Percentiles rank a stretch among this genome's conserved stretches.
Evolutionary conservation across 2,113 vertebrate genomes (phyloP).

Genomic region (Numida meleagris): DNA sequence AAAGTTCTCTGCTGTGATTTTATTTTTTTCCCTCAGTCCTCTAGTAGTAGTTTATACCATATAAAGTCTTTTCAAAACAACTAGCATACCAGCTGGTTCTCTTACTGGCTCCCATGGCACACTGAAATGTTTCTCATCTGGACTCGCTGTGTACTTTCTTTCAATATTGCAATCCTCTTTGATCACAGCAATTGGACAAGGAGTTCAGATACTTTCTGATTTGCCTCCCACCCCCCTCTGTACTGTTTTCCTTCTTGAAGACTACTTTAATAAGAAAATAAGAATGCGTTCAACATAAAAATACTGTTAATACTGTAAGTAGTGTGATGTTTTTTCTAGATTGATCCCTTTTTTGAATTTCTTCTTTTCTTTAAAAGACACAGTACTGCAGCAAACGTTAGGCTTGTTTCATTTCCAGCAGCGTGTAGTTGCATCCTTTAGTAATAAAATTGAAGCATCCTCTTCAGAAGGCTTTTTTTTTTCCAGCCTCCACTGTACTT

Average conservation of each 20-base stretch:
- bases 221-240: not conserved
- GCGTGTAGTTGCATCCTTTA: not conserved
- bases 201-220: slow-evolving; percentile 1
- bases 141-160: slow-evolving; percentile 37
- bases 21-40: not conserved
- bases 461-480: not conserved
- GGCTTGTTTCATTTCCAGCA: not conserved
- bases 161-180: slow-evolving; percentile 33
- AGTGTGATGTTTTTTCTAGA: not conserved
- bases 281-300: slow-evolving; percentile 2
- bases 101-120: not conserved
- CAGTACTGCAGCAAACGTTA: not conserved
- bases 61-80: not conserved
- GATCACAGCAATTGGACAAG: slow-evolving; percentile 22
- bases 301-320: not conserved
- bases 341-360: not conserved
- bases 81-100: not conserved
- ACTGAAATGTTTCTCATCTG: slow-evolving; percentile 30
- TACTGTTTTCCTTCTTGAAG: not conserved
- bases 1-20: not conserved
- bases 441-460: not conserved
- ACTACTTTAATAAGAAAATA: slow-evolving; percentile 24
- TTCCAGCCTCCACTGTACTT: not conserved
- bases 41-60: not conserved
- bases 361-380: not conserved